Percentiles rank a stretch among this genome's conserved stretches.
Conservation (phyloP, 2,888 invertebrate genomes). For the Congeria kusceri region DNA sequence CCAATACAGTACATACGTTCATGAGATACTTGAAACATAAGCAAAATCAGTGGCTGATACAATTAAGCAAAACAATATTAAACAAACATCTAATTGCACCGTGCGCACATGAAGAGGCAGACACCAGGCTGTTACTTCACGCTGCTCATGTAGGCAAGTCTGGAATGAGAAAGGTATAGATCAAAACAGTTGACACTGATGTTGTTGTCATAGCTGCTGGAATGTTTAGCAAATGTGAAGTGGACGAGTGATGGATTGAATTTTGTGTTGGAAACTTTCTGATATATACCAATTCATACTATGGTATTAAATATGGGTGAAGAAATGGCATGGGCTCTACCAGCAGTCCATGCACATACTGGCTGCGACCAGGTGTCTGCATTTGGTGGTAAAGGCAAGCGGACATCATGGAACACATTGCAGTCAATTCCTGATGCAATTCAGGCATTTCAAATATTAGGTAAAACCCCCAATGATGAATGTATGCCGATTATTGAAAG, state of each 20-base stretch:
- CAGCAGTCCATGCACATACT: slow-evolving; percentile 67
- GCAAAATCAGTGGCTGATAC: background rate
- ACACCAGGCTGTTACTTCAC: slow-evolving; percentile 6
- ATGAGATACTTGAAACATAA: background rate
- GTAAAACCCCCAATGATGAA: no score
- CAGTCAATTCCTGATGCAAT: no score
- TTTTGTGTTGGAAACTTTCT: slow-evolving; percentile 53
- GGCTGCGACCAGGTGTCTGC: slow-evolving; percentile 65
- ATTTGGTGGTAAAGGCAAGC: slow-evolving; percentile 64
- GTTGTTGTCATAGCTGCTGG: slow-evolving; percentile 27
- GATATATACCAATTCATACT: slow-evolving; percentile 56
- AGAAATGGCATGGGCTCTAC: slow-evolving; percentile 48
- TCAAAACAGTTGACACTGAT: slow-evolving; percentile 58
- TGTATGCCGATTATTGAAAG: no score
- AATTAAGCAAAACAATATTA: slow-evolving; percentile 14
- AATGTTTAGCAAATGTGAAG: slow-evolving; percentile 9
- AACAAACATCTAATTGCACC: no score
- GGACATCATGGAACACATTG: slow-evolving; percentile 66
- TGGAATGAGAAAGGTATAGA: slow-evolving; percentile 22
- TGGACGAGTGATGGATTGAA: slow-evolving; percentile 57
- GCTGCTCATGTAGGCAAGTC: background rate
- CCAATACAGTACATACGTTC: background rate
- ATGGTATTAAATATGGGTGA: slow-evolving; percentile 36
- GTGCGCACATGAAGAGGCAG: slow-evolving; percentile 16
- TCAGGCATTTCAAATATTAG: no score